Conservation (phyloP, 2,113 vertebrate genomes). For the Macquaria ambigua region DNA sequence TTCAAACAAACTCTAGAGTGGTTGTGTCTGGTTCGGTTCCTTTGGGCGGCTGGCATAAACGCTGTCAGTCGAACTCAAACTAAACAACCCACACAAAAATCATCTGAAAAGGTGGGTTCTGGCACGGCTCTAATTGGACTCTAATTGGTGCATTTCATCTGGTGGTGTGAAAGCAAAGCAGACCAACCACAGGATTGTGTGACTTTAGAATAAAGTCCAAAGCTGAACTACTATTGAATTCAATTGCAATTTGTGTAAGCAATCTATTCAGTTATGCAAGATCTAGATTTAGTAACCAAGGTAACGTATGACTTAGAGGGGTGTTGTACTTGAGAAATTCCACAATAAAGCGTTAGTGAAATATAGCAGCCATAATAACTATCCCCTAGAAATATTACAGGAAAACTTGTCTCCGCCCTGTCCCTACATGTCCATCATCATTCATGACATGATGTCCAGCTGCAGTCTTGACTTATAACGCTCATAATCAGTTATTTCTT, state of each 20-base stretch:
- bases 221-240: neutral
- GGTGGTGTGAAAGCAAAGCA: neutral
- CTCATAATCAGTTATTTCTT: neutral
- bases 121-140: neutral
- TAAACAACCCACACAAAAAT: neutral
- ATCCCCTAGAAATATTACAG: slow-evolving; percentile 8
- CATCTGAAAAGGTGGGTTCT: neutral
- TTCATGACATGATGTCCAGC: neutral
- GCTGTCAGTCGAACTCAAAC: neutral
- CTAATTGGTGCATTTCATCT: neutral
- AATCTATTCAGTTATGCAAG: neutral
- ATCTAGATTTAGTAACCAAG: neutral
- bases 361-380: no score
- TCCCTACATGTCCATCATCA: neutral
- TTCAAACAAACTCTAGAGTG: neutral
- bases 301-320: neutral
- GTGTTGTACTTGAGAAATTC: neutral
- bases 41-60: neutral
- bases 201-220: neutral
- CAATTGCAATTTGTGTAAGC: slow-evolving; percentile 3
- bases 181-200: no score
- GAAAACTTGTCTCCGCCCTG: neutral
- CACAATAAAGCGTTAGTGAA: no score
- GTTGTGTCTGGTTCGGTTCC: neutral
- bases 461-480: neutral